Conservation (phyloP, 2,888 invertebrate genomes). For the Sesia bembeciformis region DNA sequence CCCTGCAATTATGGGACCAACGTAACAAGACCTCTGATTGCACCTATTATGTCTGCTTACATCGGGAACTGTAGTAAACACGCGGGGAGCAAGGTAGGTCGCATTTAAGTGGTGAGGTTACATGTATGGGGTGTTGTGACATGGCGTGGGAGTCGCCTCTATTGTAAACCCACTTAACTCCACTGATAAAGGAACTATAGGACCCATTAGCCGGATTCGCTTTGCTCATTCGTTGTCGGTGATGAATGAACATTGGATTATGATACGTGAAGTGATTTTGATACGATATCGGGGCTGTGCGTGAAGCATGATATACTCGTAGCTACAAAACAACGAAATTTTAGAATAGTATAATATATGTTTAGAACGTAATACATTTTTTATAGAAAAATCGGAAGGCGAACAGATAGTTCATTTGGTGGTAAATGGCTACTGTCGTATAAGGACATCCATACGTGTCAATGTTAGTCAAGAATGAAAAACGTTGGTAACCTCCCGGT, state of each 20-base stretch:
- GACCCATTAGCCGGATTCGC: conserved; percentile 66
- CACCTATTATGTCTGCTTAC: conserved; percentile 3
- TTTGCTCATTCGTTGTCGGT: conserved; percentile 65
- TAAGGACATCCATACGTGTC: no score
- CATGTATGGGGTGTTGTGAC: conserved; percentile 65
- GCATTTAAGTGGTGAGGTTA: conserved; percentile 19
- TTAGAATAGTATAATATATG: no score
- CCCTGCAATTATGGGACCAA: conserved; percentile 26
- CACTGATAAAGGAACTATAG: conserved; percentile 65
- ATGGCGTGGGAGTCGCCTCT: conserved; percentile 66
- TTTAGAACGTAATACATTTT: no score
- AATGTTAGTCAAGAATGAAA: no score
- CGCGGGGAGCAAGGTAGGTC: conserved; percentile 18
- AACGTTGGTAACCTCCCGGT: no score
- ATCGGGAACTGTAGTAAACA: neutral
- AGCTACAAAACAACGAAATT: no score
- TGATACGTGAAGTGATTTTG: conserved; percentile 50
- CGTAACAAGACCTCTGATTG: conserved; percentile 22
- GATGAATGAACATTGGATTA: conserved; percentile 67
- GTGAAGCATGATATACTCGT: no score
- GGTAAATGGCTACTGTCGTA: no score
- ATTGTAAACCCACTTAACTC: conserved; percentile 70
- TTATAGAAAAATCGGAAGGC: no score
- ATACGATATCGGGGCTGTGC: neutral
- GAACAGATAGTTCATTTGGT: no score